Base-by-base conservation (phyloP, 53 echinoderm and acorn worm genomes). In the Holothuria scabra region DNA sequence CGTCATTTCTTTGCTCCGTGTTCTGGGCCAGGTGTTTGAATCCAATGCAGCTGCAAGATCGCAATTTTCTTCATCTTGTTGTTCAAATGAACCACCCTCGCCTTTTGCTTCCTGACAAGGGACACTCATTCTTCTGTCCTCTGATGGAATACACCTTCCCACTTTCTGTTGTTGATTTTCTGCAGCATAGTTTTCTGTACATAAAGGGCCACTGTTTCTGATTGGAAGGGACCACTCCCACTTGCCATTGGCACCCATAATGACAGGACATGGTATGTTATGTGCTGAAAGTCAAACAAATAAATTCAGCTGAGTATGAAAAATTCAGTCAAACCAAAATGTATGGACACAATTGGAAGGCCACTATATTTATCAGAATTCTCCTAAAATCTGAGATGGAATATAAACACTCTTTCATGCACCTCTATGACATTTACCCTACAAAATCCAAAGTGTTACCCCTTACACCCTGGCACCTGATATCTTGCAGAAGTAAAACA, bases 161-260 rank as follows among this genome's bases (percentile, higher is more conserved):
- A 64, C 65, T 5, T 28, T 28, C 14, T 24, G 12, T 16, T 29
- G 28, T 13, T 64, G 28, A n/a, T 12, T 12, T 16, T 64, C 65
- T 52, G 52, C 14, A 52, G 14, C 52, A 31, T 21, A 64, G 31
- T 28, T 29, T 29, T 31, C 28, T 12, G 31, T 0, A 2, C 28
- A 31, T 12, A 16, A 26, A n/a, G 65, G 24, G 31, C 25, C 28
- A 38, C 46, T 44, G 64, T 81, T 81, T 24, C 82, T 23, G 37
- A 81, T 81, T 24, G 82, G 82, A 19, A 81, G 65, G 18, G 82
- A 81, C 82, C 82, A 81, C 41, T 81, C 82, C 82, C 62, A 61
- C 32, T 81, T 81, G 38, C 64, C 64, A 33, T 81, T 61, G 3
- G 35, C 46, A 63, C 62, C 62, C 22, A 81, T 26, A 3, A 81